Conservation (phyloP, 2,888 invertebrate species). For the Bursaphelenchus okinawaensis region DNA sequence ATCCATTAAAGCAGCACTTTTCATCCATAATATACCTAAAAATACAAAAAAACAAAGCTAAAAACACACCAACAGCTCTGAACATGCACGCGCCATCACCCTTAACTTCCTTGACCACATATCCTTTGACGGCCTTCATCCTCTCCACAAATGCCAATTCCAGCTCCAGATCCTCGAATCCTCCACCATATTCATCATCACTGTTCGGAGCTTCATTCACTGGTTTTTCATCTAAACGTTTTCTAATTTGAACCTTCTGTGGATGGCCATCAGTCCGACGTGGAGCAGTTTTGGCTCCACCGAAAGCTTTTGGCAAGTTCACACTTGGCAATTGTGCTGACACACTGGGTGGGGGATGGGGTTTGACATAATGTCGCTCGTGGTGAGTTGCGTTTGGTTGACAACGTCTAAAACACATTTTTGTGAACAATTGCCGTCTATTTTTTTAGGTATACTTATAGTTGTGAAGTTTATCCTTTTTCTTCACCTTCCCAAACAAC, state of each 20-base stretch:
- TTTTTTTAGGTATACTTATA: no score
- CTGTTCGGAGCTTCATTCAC: conserved; percentile 25
- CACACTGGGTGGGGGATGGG: not conserved
- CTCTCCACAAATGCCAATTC: conserved; percentile 70
- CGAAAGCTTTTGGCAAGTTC: not conserved
- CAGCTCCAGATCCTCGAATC: conserved; percentile 60
- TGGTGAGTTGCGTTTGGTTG: not conserved
- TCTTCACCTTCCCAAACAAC: no score
- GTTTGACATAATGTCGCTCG: not conserved
- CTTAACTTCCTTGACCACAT: conserved; percentile 74
- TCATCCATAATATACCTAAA: not conserved
- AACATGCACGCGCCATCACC: conserved; percentile 85
- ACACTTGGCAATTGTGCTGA: not conserved
- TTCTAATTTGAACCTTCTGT: not conserved
- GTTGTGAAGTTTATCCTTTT: no score
- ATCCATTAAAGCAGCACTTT: not conserved
- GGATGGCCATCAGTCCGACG: not conserved
- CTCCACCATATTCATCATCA: conserved; percentile 35
- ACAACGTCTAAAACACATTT: not conserved
- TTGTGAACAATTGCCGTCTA: no score
- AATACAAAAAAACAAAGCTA: conserved; percentile 7
- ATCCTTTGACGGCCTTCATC: conserved; percentile 70
- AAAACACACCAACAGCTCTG: conserved; percentile 70
- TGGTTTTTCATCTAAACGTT: no score
- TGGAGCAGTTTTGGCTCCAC: not conserved